Evolutionary conservation across 2,113 vertebrate genomes (phyloP).

Genomic region (Nansenia antarctica): DNA sequence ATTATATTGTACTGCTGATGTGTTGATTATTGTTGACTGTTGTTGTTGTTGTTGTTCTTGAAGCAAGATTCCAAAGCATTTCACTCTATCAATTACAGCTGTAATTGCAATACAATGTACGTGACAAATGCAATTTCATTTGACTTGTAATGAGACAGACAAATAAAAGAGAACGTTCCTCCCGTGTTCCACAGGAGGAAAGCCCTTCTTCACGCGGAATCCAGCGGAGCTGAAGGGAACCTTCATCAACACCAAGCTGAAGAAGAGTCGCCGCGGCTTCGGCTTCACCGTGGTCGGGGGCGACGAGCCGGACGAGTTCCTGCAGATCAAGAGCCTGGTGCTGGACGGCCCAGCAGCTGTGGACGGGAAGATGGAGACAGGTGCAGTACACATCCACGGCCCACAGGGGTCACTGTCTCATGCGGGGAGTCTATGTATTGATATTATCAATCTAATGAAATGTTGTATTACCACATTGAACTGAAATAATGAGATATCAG

Average conservation of each 20-base stretch:
- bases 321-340: constrained; percentile 98
- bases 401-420: constrained; percentile 57
- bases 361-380: constrained; percentile 99
- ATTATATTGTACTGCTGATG: no score
- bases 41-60: no score
- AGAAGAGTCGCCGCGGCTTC: constrained; percentile 95
- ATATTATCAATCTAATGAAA: no score
- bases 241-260: constrained; percentile 96
- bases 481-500: no score
- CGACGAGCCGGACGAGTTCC: constrained; percentile 96
- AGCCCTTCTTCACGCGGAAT: constrained; percentile 97
- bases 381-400: constrained; percentile 68
- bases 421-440: neutral
- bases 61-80: no score
- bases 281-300: constrained; percentile 97
- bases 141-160: no score
- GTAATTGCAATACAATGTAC: no score
- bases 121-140: no score
- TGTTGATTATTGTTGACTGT: no score
- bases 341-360: constrained; percentile 93
- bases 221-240: constrained; percentile 96
- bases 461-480: no score
- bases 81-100: no score
- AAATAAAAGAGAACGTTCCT: neutral
- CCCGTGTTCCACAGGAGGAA: constrained; percentile 74